Evolutionary conservation across 2,888 invertebrate species (phyloP).

Genomic region (Drosophila dives): DNA sequence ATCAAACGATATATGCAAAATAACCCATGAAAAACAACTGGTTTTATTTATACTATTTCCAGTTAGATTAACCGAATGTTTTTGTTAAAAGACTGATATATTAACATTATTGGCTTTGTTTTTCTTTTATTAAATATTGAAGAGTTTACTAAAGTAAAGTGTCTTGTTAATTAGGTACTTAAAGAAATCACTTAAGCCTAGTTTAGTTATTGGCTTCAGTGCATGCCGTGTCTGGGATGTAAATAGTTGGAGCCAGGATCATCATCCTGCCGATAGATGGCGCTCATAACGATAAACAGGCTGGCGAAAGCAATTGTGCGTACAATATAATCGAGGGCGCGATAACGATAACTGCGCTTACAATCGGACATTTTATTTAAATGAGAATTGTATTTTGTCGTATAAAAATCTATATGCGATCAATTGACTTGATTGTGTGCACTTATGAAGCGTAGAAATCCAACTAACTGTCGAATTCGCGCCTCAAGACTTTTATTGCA

Average conservation of each 20-base stretch:
- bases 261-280: constrained; percentile 56
- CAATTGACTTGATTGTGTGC: constrained; percentile 17
- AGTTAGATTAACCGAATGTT: background rate
- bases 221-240: constrained; percentile 59
- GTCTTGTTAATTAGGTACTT: constrained; percentile 3
- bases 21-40: background rate
- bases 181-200: constrained; percentile 7
- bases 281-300: constrained; percentile 52
- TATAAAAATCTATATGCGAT: background rate
- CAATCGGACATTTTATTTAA: constrained; percentile 35
- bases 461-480: constrained; percentile 31
- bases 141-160: constrained; percentile 1
- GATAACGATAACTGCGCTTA: constrained; percentile 20
- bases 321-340: constrained; percentile 14
- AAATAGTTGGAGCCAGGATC: constrained; percentile 57
- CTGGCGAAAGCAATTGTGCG: constrained; percentile 41
- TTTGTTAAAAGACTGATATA: background rate
- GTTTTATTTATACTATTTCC: background rate
- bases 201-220: constrained; percentile 22
- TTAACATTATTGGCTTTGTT: background rate
- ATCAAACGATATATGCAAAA: background rate
- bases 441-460: constrained; percentile 21
- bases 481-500: constrained; percentile 41
- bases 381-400: background rate
- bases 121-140: constrained; percentile 1